Conservation (phyloP, 2,797 vertebrate species). For the Epinephelus malabaricus region DNA sequence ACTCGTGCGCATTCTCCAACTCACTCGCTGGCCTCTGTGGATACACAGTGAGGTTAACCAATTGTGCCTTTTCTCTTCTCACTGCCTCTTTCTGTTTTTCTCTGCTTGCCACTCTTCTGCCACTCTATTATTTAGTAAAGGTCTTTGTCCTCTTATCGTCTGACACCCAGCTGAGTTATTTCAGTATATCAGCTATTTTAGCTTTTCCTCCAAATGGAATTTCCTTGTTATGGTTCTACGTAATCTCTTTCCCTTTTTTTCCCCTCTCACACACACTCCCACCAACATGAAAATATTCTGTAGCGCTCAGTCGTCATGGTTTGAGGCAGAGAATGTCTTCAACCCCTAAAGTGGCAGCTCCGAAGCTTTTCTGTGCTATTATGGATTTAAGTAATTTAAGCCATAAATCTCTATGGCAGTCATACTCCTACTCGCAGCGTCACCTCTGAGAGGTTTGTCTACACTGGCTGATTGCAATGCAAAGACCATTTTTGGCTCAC, state of each 20-base stretch:
- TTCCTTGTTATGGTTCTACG: conserved; percentile 79
- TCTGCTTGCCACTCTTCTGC: conserved; percentile 49
- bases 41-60: conserved; percentile 42
- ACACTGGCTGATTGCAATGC: conserved; percentile 65
- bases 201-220: conserved; percentile 82
- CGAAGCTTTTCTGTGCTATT: conserved; percentile 61
- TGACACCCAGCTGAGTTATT: conserved; percentile 73
- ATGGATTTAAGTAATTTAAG: conserved; percentile 74
- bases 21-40: conserved; percentile 36
- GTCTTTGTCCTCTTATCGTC: conserved; percentile 75
- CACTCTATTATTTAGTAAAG: conserved; percentile 76
- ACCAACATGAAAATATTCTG: conserved; percentile 50
- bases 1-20: conserved; percentile 38
- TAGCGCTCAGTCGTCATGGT: conserved; percentile 37
- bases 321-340: conserved; percentile 57
- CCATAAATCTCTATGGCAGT: conserved; percentile 60
- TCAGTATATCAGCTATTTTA: conserved; percentile 74
- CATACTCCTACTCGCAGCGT: conserved; percentile 49
- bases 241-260: conserved; percentile 48
- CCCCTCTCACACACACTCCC: conserved; percentile 23
- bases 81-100: conserved; percentile 34
- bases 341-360: conserved; percentile 58
- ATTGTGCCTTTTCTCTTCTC: conserved; percentile 15
- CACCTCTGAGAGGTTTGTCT: conserved; percentile 66
- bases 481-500: conserved; percentile 68